A percentile compares a stretch with the other conserved stretches of the same genome.
Conservation (phyloP, 2,797 vertebrate species). For the Arvicola amphibius region DNA sequence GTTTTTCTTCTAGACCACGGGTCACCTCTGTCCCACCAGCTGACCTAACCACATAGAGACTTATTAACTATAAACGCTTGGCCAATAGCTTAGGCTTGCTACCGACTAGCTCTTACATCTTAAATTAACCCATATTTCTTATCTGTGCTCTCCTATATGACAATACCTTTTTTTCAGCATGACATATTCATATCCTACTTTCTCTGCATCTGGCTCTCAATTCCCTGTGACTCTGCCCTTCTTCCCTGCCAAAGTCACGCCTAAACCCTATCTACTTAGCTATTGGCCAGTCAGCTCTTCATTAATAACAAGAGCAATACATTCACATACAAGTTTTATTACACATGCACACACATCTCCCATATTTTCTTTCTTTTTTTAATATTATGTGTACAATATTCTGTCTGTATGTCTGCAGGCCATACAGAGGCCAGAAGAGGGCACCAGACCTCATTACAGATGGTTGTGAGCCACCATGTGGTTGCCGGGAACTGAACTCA, state of each 20-base stretch:
- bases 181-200: background rate
- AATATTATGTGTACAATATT: too few relatives aligned
- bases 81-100: background rate
- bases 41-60: background rate
- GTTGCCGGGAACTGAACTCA: too few relatives aligned
- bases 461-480: too few relatives aligned
- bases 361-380: background rate
- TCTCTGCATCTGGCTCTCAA: background rate
- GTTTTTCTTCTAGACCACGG: background rate
- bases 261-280: background rate
- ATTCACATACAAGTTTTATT: background rate
- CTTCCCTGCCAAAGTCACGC: background rate
- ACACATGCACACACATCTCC: background rate
- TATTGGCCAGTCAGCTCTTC: background rate
- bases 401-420: too few relatives aligned
- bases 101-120: background rate
- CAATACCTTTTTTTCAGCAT: background rate
- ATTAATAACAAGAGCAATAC: background rate
- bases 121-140: background rate
- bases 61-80: background rate
- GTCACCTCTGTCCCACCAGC: background rate
- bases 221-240: background rate
- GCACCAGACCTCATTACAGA: too few relatives aligned
- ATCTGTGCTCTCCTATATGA: background rate
- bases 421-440: too few relatives aligned